Evolutionary conservation across 2,888 invertebrate species (phyloP).

Genomic region (Ophion ventricosus): DNA sequence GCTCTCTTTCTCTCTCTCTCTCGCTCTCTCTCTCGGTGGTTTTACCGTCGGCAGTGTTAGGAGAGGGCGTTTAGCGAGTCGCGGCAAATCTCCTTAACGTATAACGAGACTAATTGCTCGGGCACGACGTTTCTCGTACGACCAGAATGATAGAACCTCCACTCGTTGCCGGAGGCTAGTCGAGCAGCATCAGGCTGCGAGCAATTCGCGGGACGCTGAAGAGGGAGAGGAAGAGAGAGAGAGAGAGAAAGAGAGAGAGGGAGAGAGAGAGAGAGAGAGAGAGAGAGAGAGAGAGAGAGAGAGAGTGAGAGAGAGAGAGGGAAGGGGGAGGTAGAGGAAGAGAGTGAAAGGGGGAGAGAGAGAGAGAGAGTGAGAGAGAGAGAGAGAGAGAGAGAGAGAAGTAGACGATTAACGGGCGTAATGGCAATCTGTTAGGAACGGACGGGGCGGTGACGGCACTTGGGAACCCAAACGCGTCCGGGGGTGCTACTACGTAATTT

Average conservation of each 20-base stretch:
- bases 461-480: conserved; percentile 38
- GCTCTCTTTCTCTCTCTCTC: conserved; percentile 10
- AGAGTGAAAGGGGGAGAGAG: conserved; percentile 20
- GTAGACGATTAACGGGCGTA: conserved; percentile 67
- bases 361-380: conserved; percentile 52
- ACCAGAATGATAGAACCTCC: conserved; percentile 22
- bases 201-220: background rate
- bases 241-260: conserved; percentile 36
- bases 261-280: conserved; percentile 13
- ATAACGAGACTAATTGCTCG: conserved; percentile 65
- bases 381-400: conserved; percentile 37
- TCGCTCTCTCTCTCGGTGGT: conserved; percentile 15
- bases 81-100: conserved; percentile 59
- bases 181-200: conserved; percentile 18
- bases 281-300: conserved; percentile 32
- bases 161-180: conserved; percentile 47
- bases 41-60: conserved; percentile 17
- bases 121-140: conserved; percentile 46
- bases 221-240: conserved; percentile 31
- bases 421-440: conserved; percentile 66
- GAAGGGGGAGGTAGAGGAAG: conserved; percentile 58
- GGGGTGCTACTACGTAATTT: conserved; percentile 33
- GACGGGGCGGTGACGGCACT: conserved; percentile 58
- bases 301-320: conserved; percentile 54
- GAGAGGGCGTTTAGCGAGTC: conserved; percentile 40